Conservation (phyloP, 2,113 vertebrate species). For the Ceyx margarethae region DNA sequence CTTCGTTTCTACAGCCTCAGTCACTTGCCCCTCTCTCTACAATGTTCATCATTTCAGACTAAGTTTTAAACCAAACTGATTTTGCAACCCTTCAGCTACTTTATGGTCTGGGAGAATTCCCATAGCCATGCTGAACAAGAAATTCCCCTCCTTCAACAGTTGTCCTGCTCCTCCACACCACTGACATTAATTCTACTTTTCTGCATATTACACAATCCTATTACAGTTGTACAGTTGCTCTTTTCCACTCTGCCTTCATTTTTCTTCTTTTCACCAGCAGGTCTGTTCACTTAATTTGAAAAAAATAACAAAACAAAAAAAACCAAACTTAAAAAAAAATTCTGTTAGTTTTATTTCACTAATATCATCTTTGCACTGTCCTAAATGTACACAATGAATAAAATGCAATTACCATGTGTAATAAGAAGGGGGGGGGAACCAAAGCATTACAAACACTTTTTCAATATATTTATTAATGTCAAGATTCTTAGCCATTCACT, state of each 20-base stretch:
- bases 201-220: neutral
- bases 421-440: neutral
- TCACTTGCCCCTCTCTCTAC: neutral
- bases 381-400: neutral
- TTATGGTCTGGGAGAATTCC: neutral
- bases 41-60: neutral
- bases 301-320: neutral
- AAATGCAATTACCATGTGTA: neutral
- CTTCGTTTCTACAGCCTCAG: neutral
- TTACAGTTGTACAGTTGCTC: neutral
- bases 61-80: neutral
- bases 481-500: neutral
- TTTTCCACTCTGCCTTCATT: neutral
- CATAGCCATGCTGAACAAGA: neutral
- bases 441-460: neutral
- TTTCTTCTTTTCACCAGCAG: neutral
- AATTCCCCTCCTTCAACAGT: neutral
- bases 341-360: neutral
- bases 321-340: neutral
- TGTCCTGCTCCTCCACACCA: accelerated
- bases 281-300: neutral
- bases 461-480: neutral
- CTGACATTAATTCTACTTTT: neutral
- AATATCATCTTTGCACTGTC: neutral
- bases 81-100: neutral